These are phyloP conservation scores for Aotus griseimembra DNA, from an alignment of 2,797 vertebrate species.

Conservation along the genomic window DNA sequence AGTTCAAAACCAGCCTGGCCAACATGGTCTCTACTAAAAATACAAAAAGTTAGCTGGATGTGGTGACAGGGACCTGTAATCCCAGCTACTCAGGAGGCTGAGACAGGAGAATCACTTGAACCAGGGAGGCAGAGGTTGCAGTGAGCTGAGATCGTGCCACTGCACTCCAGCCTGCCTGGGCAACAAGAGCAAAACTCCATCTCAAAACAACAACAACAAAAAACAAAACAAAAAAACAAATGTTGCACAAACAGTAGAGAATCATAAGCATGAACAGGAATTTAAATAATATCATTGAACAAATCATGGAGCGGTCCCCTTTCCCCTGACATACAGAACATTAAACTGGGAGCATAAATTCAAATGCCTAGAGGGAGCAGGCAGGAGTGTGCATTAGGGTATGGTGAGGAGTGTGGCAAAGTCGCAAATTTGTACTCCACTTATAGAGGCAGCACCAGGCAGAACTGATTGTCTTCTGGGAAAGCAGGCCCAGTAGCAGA, in stretches of 20 bases:
- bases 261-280: neutral
- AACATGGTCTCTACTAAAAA: neutral
- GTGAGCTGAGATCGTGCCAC: neutral
- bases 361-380: neutral
- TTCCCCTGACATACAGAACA: accelerated
- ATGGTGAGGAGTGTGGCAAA: neutral
- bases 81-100: neutral
- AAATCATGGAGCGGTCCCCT: neutral
- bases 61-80: neutral
- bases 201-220: neutral
- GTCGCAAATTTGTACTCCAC: too few species aligned
- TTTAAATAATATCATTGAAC: neutral
- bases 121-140: neutral
- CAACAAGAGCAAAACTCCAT: neutral
- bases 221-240: too few species aligned
- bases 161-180: neutral
- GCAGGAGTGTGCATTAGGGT: accelerated
- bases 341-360: neutral
- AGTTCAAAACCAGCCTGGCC: neutral
- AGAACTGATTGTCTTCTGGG: neutral
- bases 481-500: neutral
- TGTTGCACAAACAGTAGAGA: neutral
- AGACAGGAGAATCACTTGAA: neutral
- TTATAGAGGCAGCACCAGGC: accelerated
- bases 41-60: neutral